A percentile compares a stretch with the other conserved stretches of the same genome.
Evolutionary conservation across 2,888 invertebrate species (phyloP).

Genomic region (Barypeithes pellucidus): DNA sequence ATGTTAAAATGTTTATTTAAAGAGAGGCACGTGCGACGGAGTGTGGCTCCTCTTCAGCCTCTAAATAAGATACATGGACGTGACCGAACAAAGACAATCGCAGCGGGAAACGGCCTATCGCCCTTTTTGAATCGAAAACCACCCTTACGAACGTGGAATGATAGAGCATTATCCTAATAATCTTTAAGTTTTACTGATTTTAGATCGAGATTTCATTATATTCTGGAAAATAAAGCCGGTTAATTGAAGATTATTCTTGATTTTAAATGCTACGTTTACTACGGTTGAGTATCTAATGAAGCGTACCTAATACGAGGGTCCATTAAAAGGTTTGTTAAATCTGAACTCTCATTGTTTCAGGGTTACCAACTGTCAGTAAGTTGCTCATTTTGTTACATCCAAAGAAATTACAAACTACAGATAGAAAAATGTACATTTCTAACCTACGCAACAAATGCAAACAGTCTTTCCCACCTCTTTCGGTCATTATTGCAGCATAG

Average conservation of each 20-base stretch:
- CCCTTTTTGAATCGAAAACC: slow-evolving; percentile 45
- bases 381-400: too few species aligned
- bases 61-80: slow-evolving; percentile 56
- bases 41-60: slow-evolving; percentile 30
- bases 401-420: too few species aligned
- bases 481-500: too few species aligned
- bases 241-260: background rate
- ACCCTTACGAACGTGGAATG: slow-evolving; percentile 37
- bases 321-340: too few species aligned
- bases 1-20: slow-evolving; percentile 68
- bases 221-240: slow-evolving; percentile 15
- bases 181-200: slow-evolving; percentile 40
- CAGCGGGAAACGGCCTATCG: slow-evolving; percentile 57
- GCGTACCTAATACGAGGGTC: too few species aligned
- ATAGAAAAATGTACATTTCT: too few species aligned
- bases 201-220: slow-evolving; percentile 23
- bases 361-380: too few species aligned
- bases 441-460: too few species aligned
- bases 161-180: slow-evolving; percentile 41
- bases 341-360: too few species aligned
- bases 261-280: background rate
- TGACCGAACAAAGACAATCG: slow-evolving; percentile 61
- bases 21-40: slow-evolving; percentile 66
- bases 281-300: too few species aligned
- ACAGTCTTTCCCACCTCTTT: too few species aligned